phyloP scores from a whole-genome alignment of 1,140 invertebrate genomes.

The Tigriopus japonicus region DNA sequence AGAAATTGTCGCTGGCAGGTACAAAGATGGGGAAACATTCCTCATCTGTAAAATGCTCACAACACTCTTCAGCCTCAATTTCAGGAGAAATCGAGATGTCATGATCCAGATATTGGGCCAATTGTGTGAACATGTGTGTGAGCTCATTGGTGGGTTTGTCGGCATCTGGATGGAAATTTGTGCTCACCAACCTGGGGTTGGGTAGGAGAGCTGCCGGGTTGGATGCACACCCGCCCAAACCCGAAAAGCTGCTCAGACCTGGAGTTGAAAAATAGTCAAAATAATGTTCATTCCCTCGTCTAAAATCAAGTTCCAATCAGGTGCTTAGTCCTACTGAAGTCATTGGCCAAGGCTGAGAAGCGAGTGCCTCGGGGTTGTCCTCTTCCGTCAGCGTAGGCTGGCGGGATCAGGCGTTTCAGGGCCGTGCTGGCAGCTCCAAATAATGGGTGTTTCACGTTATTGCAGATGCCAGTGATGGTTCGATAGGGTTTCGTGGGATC shows the following conservation, averaged over 20 bases:
- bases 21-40: neutral
- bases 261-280: neutral
- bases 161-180: neutral
- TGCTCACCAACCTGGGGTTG: neutral
- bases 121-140: neutral
- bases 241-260: neutral
- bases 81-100: neutral
- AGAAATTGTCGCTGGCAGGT: neutral
- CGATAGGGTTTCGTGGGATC: neutral
- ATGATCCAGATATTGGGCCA: neutral
- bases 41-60: neutral
- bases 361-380: too few relatives aligned
- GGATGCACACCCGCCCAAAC: neutral
- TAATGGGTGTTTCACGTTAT: neutral
- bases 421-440: neutral
- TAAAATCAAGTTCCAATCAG: too few relatives aligned
- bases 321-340: too few relatives aligned
- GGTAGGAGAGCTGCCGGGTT: neutral
- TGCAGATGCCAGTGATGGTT: neutral
- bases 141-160: neutral
- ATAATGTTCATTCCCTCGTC: too few relatives aligned
- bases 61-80: neutral
- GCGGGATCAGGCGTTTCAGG: neutral
- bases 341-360: too few relatives aligned
- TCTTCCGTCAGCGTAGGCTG: neutral